Base-by-base conservation (phyloP, 2,888 invertebrate genomes). In the Drosophila nr. medialis region DNA sequence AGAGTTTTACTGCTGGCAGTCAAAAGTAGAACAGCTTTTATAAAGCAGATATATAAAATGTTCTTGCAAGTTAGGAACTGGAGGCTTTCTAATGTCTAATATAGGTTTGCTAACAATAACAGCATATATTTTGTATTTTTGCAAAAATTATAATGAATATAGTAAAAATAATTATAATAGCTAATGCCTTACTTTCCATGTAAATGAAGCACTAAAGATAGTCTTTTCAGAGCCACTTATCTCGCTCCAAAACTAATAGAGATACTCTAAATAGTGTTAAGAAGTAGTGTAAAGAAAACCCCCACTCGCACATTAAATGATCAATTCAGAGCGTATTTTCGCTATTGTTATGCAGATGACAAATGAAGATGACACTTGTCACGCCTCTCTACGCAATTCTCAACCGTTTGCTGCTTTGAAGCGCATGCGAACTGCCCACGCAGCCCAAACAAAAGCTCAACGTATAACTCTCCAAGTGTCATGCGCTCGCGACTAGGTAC, bases 391-490 rank as follows among this genome's bases (percentile, higher is more conserved):
- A 49, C 32, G 76, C 76, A 36, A 60, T 72, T 76, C 58, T 72
- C 76, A 72, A 13, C 51, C 50, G 32, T 56, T 34, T n/a, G 38
- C n/a, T 29, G 40, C 34, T 11, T 8, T 10, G 72, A 64, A 83
- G 86, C 73, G 84, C 77, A 84, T 77, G 73, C 48, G 32, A 54
- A 34, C 45, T 55, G 34, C 51, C 77, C 53, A 64, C 64, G 64
- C 49, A 64, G 73, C 72, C 79, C n/a, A 51, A 62, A 70, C 51
- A 70, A 83, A 74, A 75, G 68, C 72, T 61, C 60, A 70, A 60
- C 83, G 86, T 86, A 79, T 77, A 83, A 73, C 67, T 78, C 69
- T 76, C 77, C 77, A 77, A 83, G 62, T 85, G 80, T 58, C 79
- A 72, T 77, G 84, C 84, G 81, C 58, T 73, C 75, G 65, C 55